These are phyloP conservation scores for Lates calcarifer DNA, from an alignment of 2,113 vertebrate species.

Conservation along the genomic window DNA sequence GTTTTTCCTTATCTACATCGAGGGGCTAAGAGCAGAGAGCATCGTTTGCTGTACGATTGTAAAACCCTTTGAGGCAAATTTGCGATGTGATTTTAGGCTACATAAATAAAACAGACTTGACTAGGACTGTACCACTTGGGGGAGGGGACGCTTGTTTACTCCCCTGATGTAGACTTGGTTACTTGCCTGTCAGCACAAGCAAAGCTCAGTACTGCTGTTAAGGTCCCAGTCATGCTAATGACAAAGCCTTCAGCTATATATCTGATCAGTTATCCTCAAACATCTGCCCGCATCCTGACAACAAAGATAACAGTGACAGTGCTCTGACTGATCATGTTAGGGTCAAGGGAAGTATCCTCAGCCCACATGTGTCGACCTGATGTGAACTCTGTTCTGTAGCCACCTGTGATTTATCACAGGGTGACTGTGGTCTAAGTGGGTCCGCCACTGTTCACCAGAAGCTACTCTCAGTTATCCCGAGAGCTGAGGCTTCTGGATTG, in stretches of 20 bases:
- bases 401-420: constrained; percentile 43
- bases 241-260: background rate
- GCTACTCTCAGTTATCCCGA: constrained; percentile 33
- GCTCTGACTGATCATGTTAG: background rate
- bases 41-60: background rate
- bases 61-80: background rate
- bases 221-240: background rate
- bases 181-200: background rate
- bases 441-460: constrained; percentile 6
- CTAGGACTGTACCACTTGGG: background rate
- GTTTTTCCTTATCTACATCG: background rate
- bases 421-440: constrained; percentile 14
- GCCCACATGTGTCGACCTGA: background rate
- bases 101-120: background rate
- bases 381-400: constrained; percentile 22
- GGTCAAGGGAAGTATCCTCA: constrained; percentile 6
- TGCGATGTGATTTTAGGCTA: background rate
- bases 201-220: background rate
- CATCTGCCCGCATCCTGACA: background rate
- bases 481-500: constrained; percentile 26
- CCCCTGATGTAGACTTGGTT: too few species aligned
- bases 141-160: background rate
- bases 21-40: background rate
- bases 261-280: background rate
- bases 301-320: background rate